phyloP scores from a whole-genome alignment of 2,888 invertebrate species.

The Athrips mouffetella region DNA sequence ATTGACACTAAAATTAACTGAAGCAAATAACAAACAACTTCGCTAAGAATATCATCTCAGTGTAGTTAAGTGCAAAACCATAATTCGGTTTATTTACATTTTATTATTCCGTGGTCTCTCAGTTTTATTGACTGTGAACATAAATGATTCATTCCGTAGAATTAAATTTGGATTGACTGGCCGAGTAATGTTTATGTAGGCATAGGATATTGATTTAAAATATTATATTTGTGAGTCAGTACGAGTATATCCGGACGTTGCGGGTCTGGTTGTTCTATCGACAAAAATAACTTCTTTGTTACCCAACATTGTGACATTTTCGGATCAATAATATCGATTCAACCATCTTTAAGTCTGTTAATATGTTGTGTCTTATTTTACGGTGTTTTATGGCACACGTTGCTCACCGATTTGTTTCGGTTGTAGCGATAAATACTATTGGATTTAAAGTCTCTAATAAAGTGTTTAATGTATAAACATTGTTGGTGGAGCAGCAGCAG shows the following conservation, averaged over 20 bases:
- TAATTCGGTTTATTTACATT: conserved; percentile 13
- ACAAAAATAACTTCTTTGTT: conserved; percentile 18
- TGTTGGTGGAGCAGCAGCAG: conserved; percentile 16
- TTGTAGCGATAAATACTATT: conserved; percentile 5
- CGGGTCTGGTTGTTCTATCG: neutral
- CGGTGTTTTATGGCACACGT: neutral
- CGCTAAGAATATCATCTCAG: neutral
- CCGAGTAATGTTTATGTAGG: conserved; percentile 35
- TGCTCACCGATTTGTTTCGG: neutral
- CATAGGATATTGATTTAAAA: conserved; percentile 33
- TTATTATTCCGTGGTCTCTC: conserved; percentile 16
- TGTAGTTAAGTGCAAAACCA: neutral
- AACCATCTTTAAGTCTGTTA: neutral
- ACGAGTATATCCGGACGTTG: conserved; percentile 27
- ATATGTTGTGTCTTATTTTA: neutral
- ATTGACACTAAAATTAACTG: neutral
- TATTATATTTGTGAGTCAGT: conserved; percentile 24
- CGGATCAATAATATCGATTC: neutral
- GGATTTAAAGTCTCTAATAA: conserved; percentile 31
- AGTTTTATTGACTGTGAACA: conserved; percentile 41
- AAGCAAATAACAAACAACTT: neutral
- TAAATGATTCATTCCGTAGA: conserved; percentile 44
- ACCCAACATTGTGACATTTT: neutral
- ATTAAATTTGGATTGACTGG: conserved; percentile 45
- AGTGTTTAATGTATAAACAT: conserved; percentile 35